Evolutionary conservation across 2,888 invertebrate species (phyloP).

Genomic region (Trachelus iudaicus): DNA sequence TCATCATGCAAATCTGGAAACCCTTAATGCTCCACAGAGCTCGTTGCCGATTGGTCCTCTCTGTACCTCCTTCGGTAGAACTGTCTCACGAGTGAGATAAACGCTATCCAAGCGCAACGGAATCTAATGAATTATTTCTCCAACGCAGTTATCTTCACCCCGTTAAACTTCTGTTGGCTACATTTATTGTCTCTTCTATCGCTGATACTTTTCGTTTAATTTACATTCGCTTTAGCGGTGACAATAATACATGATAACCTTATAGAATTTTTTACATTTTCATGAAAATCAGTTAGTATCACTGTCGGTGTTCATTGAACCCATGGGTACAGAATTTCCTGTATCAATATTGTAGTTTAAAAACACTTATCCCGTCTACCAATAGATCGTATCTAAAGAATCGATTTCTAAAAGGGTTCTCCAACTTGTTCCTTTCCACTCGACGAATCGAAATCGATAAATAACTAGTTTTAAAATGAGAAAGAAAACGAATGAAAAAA

Average conservation of each 20-base stretch:
- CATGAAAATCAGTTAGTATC: not conserved
- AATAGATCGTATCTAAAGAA: not conserved
- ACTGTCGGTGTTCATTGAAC: not conserved
- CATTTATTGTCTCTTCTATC: not conserved
- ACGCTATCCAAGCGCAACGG: not conserved
- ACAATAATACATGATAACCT: not conserved
- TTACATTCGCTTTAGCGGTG: not conserved
- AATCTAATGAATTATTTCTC: not conserved
- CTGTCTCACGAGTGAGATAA: not conserved
- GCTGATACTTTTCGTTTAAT: not conserved
- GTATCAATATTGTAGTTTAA: not conserved
- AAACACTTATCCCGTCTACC: not conserved
- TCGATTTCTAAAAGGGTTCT: not conserved
- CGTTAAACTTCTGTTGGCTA: not conserved
- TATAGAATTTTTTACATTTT: not conserved
- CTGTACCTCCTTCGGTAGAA: not conserved
- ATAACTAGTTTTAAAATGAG: not conserved
- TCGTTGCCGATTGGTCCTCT: not conserved
- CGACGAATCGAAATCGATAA: not conserved
- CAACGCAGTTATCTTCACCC: not conserved
- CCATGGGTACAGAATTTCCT: not conserved
- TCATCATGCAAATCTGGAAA: constrained; percentile 15
- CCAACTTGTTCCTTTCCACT: not conserved
- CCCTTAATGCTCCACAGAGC: constrained; percentile 1
- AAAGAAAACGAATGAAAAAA: not conserved